Percentiles rank a stretch among this genome's conserved stretches.
Evolutionary conservation across 2,113 vertebrate species (phyloP).

Genomic region (Shinisaurus crocodilurus): DNA sequence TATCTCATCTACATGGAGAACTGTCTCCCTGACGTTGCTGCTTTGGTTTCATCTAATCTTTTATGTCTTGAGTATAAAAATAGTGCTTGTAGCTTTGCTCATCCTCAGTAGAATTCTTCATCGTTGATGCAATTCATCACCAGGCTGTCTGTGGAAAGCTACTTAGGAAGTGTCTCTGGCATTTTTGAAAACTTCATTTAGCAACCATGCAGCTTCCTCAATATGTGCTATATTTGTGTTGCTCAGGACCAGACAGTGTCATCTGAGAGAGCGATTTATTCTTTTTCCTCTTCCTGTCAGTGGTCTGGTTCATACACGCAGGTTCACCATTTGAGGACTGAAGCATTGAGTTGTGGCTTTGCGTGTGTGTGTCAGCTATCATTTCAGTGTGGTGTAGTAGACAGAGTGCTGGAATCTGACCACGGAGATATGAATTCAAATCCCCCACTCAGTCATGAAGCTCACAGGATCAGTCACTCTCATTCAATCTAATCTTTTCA

Average conservation of each 20-base stretch:
- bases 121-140: constrained; percentile 9
- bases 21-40: background rate
- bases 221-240: constrained; percentile 36
- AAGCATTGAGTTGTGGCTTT: constrained; percentile 22
- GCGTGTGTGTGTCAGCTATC: background rate
- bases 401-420: background rate
- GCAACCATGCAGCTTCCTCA: constrained; percentile 32
- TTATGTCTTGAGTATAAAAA: background rate
- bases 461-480: background rate
- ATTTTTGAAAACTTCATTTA: constrained; percentile 37
- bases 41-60: background rate
- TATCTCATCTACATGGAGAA: background rate
- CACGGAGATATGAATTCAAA: background rate
- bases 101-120: background rate
- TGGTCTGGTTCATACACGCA: background rate
- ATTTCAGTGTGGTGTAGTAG: background rate
- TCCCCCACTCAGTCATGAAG: background rate
- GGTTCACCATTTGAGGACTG: background rate
- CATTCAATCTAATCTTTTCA: too few species aligned
- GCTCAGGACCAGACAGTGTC: background rate
- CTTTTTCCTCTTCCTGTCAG: background rate
- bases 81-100: constrained; percentile 1
- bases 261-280: constrained; percentile 22
- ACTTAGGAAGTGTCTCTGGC: background rate
- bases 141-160: background rate